A percentile compares a stretch with the other conserved stretches of the same genome.
Conservation (phyloP, 2,888 invertebrate genomes). For the Campoletis raptor region DNA sequence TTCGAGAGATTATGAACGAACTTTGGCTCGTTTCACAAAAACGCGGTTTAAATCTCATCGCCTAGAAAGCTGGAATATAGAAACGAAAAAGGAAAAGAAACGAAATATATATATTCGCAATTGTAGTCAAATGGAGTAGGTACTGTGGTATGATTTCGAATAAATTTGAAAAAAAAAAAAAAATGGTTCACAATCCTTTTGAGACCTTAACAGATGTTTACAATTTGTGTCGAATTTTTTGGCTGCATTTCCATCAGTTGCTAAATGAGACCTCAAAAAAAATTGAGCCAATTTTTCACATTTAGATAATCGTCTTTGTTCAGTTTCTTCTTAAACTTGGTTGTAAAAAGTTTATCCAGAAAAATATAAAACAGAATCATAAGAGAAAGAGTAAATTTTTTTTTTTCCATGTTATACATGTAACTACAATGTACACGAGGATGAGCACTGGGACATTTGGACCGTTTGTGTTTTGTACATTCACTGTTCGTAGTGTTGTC, state of each 20-base stretch:
- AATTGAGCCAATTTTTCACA: background rate
- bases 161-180: background rate
- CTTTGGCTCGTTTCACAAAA: background rate
- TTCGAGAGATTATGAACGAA: constrained; percentile 13
- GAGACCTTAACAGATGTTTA: background rate
- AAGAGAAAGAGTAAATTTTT: constrained; percentile 7
- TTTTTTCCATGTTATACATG: background rate
- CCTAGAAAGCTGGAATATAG: background rate
- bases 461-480: constrained; percentile 30
- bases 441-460: constrained; percentile 17
- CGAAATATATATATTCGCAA: constrained; percentile 1
- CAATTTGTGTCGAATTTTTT: background rate
- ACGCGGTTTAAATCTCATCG: background rate
- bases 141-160: background rate
- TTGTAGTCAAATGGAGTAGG: background rate
- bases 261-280: background rate
- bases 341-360: background rate
- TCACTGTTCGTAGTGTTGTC: constrained; percentile 26
- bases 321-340: background rate
- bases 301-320: background rate
- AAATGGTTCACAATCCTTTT: background rate
- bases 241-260: no score
- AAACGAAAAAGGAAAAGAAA: background rate
- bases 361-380: background rate
- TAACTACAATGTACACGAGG: background rate